Evolutionary conservation across 1,140 invertebrate genomes (phyloP), one percentile per base, ranked within the genome.

Genomic region (Cheumatopsyche charites): DNA sequence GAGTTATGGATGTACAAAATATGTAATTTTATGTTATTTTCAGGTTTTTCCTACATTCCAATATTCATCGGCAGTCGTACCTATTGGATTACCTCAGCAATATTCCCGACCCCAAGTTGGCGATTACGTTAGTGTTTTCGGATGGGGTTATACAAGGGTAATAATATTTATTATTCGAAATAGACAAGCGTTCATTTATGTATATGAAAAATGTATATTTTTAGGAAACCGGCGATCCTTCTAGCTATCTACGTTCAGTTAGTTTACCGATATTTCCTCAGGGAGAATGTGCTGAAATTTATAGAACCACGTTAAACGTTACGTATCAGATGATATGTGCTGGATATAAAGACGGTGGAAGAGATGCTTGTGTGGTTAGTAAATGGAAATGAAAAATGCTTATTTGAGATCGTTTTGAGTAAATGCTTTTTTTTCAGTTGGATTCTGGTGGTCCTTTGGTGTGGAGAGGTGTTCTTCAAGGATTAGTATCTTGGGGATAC

Each of bases 251-350:
- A 3, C 15, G 72, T 3, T 62, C 17, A 13, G 74, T 72, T 11
- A 26, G 21, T 7, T 21, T 76, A 0, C 74, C 74, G 11, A 23
- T 76, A 62, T 76, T 73, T 43, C 74, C 74, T 1, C 68, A 72
- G 11, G 69, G 71, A 12, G 74, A 73, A 41, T 76, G 74, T 55
- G 25, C 25, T 3, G 47, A 73, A 17, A 66, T 76, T n/a, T 76
- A 76, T 47, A 41, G 41, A 0, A 45, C 43, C 6, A 36, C 29
- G 13, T 45, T 76, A 12, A 76, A 76, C 47, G 72, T 90, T 17
- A 90, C 88, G 0, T 83, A 86, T 26, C 89, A 89, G 76, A 91
- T 91, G 89, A 87, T 92, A 77, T 92, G 90, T 77, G 90, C 90
- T 43, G 90, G 91, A 13, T 90, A 87, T 78, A 79, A 84, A 5